phyloP scores from a whole-genome alignment of 2,888 invertebrate species.

The Candidula unifasciata region DNA sequence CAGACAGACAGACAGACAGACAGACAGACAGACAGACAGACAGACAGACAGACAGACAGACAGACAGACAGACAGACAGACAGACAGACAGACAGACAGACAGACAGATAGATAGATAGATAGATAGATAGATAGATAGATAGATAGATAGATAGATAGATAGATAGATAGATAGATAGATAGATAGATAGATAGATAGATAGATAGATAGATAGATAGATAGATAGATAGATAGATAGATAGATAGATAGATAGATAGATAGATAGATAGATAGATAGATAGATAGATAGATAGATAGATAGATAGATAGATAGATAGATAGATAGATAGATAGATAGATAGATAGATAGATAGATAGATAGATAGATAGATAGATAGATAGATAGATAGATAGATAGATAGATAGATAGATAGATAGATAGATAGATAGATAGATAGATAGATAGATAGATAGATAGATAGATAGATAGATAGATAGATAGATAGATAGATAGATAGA shows the following conservation, averaged over 20 bases:
- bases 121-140: conserved; percentile 20
- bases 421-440: neutral
- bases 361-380: conserved; percentile 12
- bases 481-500: conserved; percentile 12
- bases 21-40: conserved; percentile 2
- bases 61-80: conserved; percentile 4
- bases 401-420: neutral
- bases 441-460: neutral
- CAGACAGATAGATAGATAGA: conserved; percentile 14
- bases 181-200: neutral
- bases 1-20: conserved; percentile 6
- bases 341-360: conserved; percentile 15
- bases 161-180: neutral
- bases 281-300: conserved; percentile 21
- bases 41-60: conserved; percentile 6
- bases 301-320: conserved; percentile 21
- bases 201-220: conserved; percentile 15
- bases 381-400: neutral
- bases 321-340: conserved; percentile 15
- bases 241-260: conserved; percentile 8
- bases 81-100: conserved; percentile 3
- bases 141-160: conserved; percentile 17
- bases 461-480: neutral
- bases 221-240: conserved; percentile 17
- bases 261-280: neutral